A percentile compares a stretch with the other conserved stretches of the same genome.
phyloP scores from a whole-genome alignment of 2,888 invertebrate species.

The Stictocephala bisonia region DNA sequence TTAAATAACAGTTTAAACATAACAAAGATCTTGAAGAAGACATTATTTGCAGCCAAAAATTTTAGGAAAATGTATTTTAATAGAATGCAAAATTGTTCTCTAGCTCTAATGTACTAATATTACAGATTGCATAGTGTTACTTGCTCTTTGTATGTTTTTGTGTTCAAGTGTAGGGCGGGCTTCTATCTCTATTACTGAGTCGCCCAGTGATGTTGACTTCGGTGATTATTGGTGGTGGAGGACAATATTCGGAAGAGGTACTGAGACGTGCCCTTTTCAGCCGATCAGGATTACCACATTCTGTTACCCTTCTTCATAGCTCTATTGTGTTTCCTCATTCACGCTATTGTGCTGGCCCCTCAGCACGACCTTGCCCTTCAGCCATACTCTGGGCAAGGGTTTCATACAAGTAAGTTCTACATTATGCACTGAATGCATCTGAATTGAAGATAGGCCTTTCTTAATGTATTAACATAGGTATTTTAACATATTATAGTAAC shows the following conservation, averaged over 20 bases:
- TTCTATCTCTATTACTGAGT: slow-evolving; percentile 75
- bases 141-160: no score
- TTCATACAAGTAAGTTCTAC: slow-evolving; percentile 10
- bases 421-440: no score
- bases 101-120: no score
- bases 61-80: no score
- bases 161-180: slow-evolving; percentile 71
- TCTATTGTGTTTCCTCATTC: slow-evolving; percentile 49
- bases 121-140: no score
- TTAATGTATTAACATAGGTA: no score
- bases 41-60: no score
- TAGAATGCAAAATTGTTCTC: no score
- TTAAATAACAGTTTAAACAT: not conserved
- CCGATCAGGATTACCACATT: slow-evolving; percentile 60
- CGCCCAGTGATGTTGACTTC: slow-evolving; percentile 76
- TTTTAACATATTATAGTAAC: no score
- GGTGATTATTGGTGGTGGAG: slow-evolving; percentile 76
- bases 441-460: no score
- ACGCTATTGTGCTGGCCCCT: slow-evolving; percentile 23
- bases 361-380: slow-evolving; percentile 67
- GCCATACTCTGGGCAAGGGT: slow-evolving; percentile 73
- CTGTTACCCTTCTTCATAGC: slow-evolving; percentile 55
- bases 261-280: slow-evolving; percentile 68
- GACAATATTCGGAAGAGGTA: slow-evolving; percentile 72
- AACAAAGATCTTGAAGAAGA: not conserved